Percentiles rank a stretch among this genome's conserved stretches.
Evolutionary conservation across 2,888 invertebrate species (phyloP).

Genomic region (Anorthoa munda): DNA sequence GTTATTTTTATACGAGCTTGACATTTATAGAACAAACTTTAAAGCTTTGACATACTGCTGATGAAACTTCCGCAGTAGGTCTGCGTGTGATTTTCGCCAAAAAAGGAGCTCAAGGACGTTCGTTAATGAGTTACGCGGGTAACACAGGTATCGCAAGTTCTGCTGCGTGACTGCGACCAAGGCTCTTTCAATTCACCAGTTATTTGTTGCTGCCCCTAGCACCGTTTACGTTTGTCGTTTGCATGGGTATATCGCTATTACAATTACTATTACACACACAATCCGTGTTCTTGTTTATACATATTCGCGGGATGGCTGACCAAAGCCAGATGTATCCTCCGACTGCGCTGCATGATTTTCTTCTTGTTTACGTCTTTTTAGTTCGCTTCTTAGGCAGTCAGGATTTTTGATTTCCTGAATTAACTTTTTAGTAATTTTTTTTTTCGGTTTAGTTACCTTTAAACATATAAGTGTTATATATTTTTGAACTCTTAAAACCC

Average conservation of each 20-base stretch:
- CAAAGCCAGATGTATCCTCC: no score
- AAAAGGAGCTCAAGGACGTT: slow-evolving; percentile 74
- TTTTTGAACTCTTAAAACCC: no score
- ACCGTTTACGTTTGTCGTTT: slow-evolving; percentile 62
- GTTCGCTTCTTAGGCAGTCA: no score
- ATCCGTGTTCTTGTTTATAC: slow-evolving; percentile 10
- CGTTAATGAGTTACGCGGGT: slow-evolving; percentile 72
- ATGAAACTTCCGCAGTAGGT: slow-evolving; percentile 70
- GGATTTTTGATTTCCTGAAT: no score
- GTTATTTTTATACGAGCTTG: slow-evolving; percentile 20
- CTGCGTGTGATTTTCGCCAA: slow-evolving; percentile 74
- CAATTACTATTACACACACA: slow-evolving; percentile 57
- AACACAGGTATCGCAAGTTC: slow-evolving; percentile 25
- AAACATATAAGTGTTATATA: no score
- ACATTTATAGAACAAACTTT: slow-evolving; percentile 42
- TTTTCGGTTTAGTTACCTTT: no score
- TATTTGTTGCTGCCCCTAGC: slow-evolving; percentile 59
- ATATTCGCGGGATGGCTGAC: no score
- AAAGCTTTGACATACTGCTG: slow-evolving; percentile 47
- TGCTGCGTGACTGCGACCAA: slow-evolving; percentile 78
- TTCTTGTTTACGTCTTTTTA: no score
- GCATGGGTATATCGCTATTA: slow-evolving; percentile 66
- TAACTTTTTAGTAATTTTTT: no score
- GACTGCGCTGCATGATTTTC: no score
- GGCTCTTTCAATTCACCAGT: slow-evolving; percentile 66